Base-by-base conservation (phyloP, 2,888 invertebrate genomes). In the Andrena praecox region DNA sequence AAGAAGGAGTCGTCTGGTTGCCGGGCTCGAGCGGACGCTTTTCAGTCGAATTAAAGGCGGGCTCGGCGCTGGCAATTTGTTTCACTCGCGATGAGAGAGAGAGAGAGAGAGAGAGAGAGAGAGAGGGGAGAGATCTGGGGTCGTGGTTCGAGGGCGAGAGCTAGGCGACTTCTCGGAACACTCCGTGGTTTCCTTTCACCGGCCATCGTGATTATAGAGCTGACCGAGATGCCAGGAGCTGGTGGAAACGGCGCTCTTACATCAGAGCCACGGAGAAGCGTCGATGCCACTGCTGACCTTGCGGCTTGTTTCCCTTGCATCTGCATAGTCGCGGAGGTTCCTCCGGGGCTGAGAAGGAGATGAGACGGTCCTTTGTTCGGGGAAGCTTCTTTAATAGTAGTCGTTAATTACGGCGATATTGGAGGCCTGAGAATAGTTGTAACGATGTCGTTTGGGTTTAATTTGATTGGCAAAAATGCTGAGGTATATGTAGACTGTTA, bases 231-330 rank as follows among this genome's bases (percentile, higher is more conserved):
- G 54, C 16, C 52, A 54, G 31, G 35, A 20, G 54, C 62, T 54
- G 29, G 24, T 64, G 59, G 33, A 50, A 50, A 56, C 29, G 48
- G 24, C 20, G 16, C 7, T 20, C 1, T 59, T 29, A 59, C 52
- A 35, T 64, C 64, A 64, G 52, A 63, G 42, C 33, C 27, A 24
- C 12, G 29, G 27, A 56, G 31, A 31, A 48, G 62, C 67, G 6
- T 7, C 63, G 60, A 70, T 76, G 52, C 66, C 52, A 76, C 59
- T 62, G 59, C 42, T 64, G 66, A 76, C 70, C 66, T 80, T 76
- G 79, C 35, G 10, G 29, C 3, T 59, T 35, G 64, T 70, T 63
- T 50, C 54, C 59, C 29, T 64, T 42, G 27, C 24, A 62, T 67
- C 29, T 73, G 66, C 73, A 73, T 73, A 67, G 20, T 12, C n/a